These are phyloP conservation scores for Saccostrea cuccullata DNA, from an alignment of 1,140 invertebrate species.

Conservation along the genomic window DNA sequence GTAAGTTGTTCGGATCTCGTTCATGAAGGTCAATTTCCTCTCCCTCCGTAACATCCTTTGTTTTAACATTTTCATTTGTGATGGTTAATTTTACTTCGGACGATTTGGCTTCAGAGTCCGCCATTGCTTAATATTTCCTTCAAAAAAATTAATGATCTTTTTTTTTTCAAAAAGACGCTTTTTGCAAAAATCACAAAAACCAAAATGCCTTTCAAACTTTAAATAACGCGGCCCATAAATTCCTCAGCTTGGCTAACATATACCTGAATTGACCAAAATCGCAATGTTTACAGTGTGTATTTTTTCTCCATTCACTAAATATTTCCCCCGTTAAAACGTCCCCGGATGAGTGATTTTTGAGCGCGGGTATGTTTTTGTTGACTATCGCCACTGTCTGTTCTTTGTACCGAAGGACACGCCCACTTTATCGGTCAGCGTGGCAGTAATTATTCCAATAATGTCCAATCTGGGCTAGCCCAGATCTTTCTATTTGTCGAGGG, in stretches of 20 bases:
- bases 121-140: not conserved
- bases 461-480: not conserved
- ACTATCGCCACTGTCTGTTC: not conserved
- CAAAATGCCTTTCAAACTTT: not conserved
- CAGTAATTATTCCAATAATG: not conserved
- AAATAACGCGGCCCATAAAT: not conserved
- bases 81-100: constrained; percentile 12
- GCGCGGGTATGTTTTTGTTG: not conserved
- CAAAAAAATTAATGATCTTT: not conserved
- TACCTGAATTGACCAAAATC: not conserved
- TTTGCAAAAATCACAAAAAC: not conserved
- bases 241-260: not conserved
- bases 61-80: constrained; percentile 1
- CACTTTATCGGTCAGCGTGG: not conserved
- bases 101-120: not conserved
- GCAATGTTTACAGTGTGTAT: not conserved
- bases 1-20: not conserved
- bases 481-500: not conserved
- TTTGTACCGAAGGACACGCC: not conserved
- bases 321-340: not conserved
- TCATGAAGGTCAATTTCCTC: not conserved
- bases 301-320: not conserved
- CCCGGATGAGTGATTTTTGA: not conserved
- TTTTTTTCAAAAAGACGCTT: not conserved
- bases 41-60: not conserved